Percentiles rank a stretch among this genome's conserved stretches.
Conservation (phyloP, 2,888 invertebrate genomes). For the Deroplatys truncata region DNA sequence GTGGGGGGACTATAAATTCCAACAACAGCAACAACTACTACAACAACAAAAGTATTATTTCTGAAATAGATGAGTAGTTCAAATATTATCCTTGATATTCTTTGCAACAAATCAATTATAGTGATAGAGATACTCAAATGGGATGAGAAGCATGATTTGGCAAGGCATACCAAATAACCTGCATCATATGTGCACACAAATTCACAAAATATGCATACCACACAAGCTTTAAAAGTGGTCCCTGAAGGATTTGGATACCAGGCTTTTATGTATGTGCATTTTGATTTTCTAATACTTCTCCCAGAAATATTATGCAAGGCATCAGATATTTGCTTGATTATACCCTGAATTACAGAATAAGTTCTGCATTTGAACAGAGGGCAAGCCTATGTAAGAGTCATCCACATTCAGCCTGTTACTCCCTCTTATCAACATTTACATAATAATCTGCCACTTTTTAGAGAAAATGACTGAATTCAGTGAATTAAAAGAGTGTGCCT, state of each 20-base stretch:
- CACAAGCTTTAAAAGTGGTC: background rate
- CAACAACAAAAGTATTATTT: background rate
- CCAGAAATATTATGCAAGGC: too few species aligned
- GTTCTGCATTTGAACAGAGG: too few species aligned
- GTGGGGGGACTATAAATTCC: background rate
- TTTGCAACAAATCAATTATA: background rate
- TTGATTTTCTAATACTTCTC: background rate
- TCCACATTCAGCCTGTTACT: too few species aligned
- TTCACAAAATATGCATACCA: background rate
- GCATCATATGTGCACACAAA: background rate
- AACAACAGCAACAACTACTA: background rate
- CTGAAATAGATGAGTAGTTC: background rate
- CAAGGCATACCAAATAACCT: background rate
- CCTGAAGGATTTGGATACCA: background rate
- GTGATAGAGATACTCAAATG: background rate
- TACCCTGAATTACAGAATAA: too few species aligned
- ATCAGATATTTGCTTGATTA: too few species aligned
- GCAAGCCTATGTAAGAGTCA: too few species aligned
- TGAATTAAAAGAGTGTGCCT: too few species aligned
- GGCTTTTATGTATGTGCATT: background rate
- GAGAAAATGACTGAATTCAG: too few species aligned
- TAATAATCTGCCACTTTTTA: too few species aligned
- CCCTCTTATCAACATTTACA: too few species aligned
- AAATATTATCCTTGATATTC: background rate
- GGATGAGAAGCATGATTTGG: background rate